These are phyloP conservation scores for Rhagoletis pomonella DNA, from an alignment of 1,140 invertebrate species.

Conservation along the genomic window DNA sequence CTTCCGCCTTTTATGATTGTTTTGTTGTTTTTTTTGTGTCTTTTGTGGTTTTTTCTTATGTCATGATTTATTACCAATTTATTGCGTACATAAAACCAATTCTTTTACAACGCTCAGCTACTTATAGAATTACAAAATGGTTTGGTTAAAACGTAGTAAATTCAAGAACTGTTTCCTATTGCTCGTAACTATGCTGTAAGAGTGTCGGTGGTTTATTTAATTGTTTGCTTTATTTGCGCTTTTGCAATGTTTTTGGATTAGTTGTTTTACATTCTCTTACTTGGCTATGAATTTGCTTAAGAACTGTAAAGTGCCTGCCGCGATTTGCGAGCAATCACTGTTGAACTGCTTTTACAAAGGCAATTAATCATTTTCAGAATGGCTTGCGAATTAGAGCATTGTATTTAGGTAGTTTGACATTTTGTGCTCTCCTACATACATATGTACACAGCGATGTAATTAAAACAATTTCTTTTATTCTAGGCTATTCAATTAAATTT, in stretches of 20 bases:
- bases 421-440: not conserved
- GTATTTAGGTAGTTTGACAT: not conserved
- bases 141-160: not conserved
- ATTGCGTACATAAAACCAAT: not conserved
- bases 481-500: not conserved
- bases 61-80: constrained; percentile 39
- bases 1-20: not conserved
- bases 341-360: not conserved
- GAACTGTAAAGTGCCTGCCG: not conserved
- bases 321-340: not conserved
- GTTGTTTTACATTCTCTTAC: no score
- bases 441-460: not conserved
- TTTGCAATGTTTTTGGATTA: not conserved
- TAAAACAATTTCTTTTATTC: not conserved
- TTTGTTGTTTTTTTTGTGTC: not conserved
- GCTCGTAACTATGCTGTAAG: not conserved
- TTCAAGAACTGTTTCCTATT: not conserved
- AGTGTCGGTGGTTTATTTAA: not conserved
- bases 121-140: not conserved
- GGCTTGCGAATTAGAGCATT: not conserved
- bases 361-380: not conserved
- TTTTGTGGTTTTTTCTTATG: constrained; percentile 1
- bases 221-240: not conserved
- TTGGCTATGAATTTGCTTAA: not conserved
- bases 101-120: not conserved